These are phyloP conservation scores for Gobio gobio DNA, from an alignment of 2,113 vertebrate species.

Conservation along the genomic window DNA sequence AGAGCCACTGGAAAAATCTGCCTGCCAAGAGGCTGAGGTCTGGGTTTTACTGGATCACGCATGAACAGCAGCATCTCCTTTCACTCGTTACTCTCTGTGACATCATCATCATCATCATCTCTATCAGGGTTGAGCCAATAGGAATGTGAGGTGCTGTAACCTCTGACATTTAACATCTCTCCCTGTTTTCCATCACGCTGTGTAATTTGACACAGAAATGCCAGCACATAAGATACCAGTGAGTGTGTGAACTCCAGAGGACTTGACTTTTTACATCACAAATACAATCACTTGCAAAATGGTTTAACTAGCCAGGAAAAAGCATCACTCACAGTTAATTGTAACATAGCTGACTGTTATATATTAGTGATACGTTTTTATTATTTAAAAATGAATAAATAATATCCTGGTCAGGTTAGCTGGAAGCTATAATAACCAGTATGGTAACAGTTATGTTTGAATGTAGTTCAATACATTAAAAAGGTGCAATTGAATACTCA, in stretches of 20 bases:
- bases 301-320: neutral
- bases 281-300: neutral
- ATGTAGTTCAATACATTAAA: neutral
- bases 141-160: conserved; percentile 27
- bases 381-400: neutral
- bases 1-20: conserved; percentile 62
- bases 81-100: conserved; percentile 45
- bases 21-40: conserved; percentile 49
- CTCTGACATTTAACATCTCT: conserved; percentile 46
- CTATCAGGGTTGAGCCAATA: conserved; percentile 32
- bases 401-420: neutral
- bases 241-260: conserved; percentile 8
- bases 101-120: conserved; percentile 1
- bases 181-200: conserved; percentile 50
- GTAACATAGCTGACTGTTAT: neutral
- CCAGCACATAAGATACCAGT: neutral
- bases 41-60: conserved; percentile 42
- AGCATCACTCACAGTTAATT: neutral
- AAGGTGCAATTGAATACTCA: neutral
- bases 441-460: neutral
- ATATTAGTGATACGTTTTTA: neutral
- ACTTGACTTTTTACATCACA: neutral
- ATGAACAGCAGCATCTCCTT: conserved; percentile 48
- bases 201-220: conserved; percentile 48
- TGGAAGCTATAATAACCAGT: neutral